Percentiles rank a stretch among this genome's conserved stretches.
Evolutionary conservation across 2,797 vertebrate species (phyloP).

Genomic region (Myotis vivesi): DNA sequence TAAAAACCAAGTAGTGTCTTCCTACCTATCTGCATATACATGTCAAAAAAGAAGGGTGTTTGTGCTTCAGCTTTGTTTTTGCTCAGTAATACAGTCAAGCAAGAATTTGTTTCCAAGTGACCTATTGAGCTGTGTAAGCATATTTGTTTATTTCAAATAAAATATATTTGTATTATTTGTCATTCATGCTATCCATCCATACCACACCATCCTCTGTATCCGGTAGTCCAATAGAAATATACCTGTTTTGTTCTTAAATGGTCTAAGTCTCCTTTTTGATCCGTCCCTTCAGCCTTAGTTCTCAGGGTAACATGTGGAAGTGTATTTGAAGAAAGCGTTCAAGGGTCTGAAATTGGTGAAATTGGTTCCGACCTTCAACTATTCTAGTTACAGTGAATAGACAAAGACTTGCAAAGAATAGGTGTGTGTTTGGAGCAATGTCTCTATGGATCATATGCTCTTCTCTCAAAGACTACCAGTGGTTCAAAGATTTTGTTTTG

Average conservation of each 20-base stretch:
- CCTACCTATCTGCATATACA: constrained; percentile 64
- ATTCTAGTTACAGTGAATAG: neutral
- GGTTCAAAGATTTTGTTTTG: neutral
- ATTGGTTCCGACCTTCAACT: constrained; percentile 4
- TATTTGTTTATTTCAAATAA: constrained; percentile 80
- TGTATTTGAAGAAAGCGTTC: constrained; percentile 43
- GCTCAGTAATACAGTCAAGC: constrained; percentile 62
- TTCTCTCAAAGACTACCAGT: neutral
- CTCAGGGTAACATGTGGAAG: constrained; percentile 36
- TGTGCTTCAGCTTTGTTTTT: constrained; percentile 62
- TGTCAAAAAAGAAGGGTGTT: constrained; percentile 46
- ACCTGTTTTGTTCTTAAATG: constrained; percentile 75
- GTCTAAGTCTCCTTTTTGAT: constrained; percentile 68
- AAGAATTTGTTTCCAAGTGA: constrained; percentile 67
- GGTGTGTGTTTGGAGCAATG: neutral
- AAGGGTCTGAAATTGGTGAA: constrained; percentile 29
- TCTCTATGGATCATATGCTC: neutral
- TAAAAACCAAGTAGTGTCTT: constrained; percentile 71
- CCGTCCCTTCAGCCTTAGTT: constrained; percentile 1
- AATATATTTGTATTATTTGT: constrained; percentile 82
- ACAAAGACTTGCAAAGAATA: neutral
- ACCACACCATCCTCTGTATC: constrained; percentile 72
- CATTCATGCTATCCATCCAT: constrained; percentile 72
- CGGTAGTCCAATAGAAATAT: constrained; percentile 75
- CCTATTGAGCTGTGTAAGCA: constrained; percentile 69